Evolutionary conservation across 1,140 invertebrate species (phyloP).

Genomic region (Temnothorax longispinosus): DNA sequence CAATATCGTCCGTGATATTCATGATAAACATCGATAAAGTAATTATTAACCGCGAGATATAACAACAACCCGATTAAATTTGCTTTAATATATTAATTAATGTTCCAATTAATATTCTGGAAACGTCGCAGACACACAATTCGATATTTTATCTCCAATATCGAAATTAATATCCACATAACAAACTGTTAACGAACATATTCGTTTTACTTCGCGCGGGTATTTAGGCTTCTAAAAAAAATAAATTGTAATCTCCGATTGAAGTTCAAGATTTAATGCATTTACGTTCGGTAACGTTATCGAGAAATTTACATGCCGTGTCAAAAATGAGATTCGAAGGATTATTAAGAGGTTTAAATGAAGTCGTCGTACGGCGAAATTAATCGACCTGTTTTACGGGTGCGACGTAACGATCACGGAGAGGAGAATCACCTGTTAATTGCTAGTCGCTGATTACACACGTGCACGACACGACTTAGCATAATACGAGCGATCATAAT

Average conservation of each 20-base stretch:
- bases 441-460: neutral
- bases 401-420: conserved; percentile 13
- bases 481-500: conserved; percentile 54
- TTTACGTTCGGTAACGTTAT: neutral
- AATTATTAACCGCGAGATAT: conserved; percentile 26
- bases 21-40: conserved; percentile 16
- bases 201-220: neutral
- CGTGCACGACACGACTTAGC: neutral
- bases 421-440: conserved; percentile 53
- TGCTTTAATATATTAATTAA: conserved; percentile 43
- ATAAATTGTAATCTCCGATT: neutral
- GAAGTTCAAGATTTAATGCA: neutral
- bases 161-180: neutral
- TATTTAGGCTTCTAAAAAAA: neutral
- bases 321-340: neutral
- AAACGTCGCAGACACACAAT: neutral
- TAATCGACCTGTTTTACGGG: neutral
- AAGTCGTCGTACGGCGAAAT: conserved; percentile 30
- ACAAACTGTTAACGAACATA: neutral
- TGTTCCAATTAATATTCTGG: conserved; percentile 34
- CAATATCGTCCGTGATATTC: conserved; percentile 1
- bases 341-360: neutral
- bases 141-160: conserved; percentile 30
- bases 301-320: too few species aligned
- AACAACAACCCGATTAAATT: conserved; percentile 20